Conservation (phyloP, 2,113 vertebrate species). For the Anseranas semipalmata region DNA sequence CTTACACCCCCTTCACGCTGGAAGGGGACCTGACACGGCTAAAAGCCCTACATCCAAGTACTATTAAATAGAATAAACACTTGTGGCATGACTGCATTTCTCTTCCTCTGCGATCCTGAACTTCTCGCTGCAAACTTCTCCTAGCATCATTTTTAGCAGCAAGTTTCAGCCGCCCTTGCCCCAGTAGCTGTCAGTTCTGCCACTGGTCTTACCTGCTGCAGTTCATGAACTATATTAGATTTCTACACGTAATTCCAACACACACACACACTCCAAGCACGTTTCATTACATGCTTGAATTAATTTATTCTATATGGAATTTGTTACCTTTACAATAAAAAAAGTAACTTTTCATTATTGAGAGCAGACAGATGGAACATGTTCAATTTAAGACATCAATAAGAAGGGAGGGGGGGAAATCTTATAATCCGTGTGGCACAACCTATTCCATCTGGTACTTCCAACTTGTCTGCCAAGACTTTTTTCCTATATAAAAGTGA, state of each 20-base stretch:
- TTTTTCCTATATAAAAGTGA: slow-evolving; percentile 81
- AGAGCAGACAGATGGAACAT: slow-evolving; percentile 82
- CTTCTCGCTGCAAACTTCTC: background rate
- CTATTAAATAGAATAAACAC: background rate
- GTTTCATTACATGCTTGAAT: slow-evolving; percentile 83
- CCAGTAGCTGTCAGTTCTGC: slow-evolving; percentile 26
- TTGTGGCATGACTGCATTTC: background rate
- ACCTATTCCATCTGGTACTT: slow-evolving; percentile 81
- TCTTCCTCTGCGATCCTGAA: background rate
- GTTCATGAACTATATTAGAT: slow-evolving; percentile 46
- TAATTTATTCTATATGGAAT: slow-evolving; percentile 82
- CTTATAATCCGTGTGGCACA: slow-evolving; percentile 77
- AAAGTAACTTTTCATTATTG: slow-evolving; percentile 78
- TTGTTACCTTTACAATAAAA: slow-evolving; percentile 81
- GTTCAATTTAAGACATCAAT: slow-evolving; percentile 83
- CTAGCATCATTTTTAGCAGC: background rate
- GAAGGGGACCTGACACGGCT: background rate
- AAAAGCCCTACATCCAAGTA: background rate
- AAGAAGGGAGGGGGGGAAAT: slow-evolving; percentile 66
- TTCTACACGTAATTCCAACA: slow-evolving; percentile 60
- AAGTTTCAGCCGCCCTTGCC: slow-evolving; percentile 13
- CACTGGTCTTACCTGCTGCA: slow-evolving; percentile 52
- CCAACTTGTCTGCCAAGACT: slow-evolving; percentile 79
- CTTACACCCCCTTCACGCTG: background rate
- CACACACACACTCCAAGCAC: slow-evolving; percentile 26